Conservation (phyloP, 2,888 invertebrate species). For the Apamea crenata region DNA sequence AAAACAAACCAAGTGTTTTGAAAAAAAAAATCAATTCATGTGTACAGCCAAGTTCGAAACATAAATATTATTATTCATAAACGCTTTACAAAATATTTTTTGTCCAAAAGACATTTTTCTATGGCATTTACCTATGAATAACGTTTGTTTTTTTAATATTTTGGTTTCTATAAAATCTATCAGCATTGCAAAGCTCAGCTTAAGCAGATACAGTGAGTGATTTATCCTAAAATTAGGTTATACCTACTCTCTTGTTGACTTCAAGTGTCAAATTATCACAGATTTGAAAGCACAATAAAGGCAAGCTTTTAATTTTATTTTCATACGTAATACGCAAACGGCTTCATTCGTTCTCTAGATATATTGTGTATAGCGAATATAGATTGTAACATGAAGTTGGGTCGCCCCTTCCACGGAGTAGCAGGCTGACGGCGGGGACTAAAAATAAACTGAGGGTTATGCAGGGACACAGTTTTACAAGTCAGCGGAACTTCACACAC, state of each 20-base stretch:
- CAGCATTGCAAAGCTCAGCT: background rate
- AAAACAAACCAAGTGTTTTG: background rate
- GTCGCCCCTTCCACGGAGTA: slow-evolving; percentile 63
- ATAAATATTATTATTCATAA: slow-evolving; percentile 2
- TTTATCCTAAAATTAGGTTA: background rate
- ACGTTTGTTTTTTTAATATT: background rate
- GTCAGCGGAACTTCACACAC: background rate
- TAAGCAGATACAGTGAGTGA: background rate
- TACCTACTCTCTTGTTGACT: background rate
- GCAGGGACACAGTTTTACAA: background rate
- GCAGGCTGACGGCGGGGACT: slow-evolving; percentile 61
- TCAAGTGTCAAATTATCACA: slow-evolving; percentile 37
- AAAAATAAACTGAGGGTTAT: slow-evolving; percentile 59
- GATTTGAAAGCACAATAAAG: slow-evolving; percentile 4
- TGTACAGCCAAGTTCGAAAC: slow-evolving; percentile 16
- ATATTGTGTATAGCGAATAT: slow-evolving; percentile 84
- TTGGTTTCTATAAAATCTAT: background rate
- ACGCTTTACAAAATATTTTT: background rate
- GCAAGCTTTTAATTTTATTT: slow-evolving; percentile 37
- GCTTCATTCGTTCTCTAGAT: slow-evolving; percentile 71
- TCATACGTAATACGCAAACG: slow-evolving; percentile 64
- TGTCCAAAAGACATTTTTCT: background rate
- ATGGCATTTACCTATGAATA: background rate
- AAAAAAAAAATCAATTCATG: background rate
- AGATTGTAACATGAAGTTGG: slow-evolving; percentile 74